Evolutionary conservation across 2,113 vertebrate species (phyloP).

Genomic region (Pygoscelis antarcticus): DNA sequence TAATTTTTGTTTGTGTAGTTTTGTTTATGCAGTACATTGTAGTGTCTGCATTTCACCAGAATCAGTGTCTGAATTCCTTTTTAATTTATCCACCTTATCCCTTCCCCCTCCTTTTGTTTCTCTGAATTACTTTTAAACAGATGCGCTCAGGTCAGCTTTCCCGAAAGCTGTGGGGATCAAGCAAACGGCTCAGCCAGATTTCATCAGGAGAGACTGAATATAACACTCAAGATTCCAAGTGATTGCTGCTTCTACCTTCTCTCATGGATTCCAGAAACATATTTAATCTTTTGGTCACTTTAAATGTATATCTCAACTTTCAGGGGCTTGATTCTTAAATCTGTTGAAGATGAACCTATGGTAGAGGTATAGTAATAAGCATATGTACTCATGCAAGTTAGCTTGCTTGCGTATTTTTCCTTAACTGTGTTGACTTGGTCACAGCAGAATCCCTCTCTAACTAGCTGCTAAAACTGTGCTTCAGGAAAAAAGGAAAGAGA

Average conservation of each 20-base stretch:
- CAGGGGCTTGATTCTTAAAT: slow-evolving; percentile 38
- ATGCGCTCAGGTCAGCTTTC: slow-evolving; percentile 94
- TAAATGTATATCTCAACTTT: slow-evolving; percentile 59
- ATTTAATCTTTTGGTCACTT: slow-evolving; percentile 66
- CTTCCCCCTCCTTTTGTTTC: slow-evolving; percentile 65
- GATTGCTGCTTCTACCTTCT: slow-evolving; percentile 73
- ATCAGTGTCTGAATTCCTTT: slow-evolving; percentile 62
- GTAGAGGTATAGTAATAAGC: slow-evolving; percentile 16
- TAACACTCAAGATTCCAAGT: slow-evolving; percentile 86
- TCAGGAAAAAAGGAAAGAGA: background rate
- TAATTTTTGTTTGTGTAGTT: slow-evolving; percentile 32
- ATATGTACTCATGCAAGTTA: slow-evolving; percentile 3
- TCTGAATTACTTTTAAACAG: slow-evolving; percentile 84
- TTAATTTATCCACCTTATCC: slow-evolving; percentile 68
- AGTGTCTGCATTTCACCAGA: slow-evolving; percentile 63
- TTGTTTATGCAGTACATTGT: slow-evolving; percentile 32
- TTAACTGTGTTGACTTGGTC: background rate
- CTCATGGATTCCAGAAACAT: slow-evolving; percentile 60
- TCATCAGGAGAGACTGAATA: slow-evolving; percentile 95
- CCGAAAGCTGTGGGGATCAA: slow-evolving; percentile 97
- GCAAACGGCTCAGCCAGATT: slow-evolving; percentile 92
- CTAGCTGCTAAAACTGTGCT: slow-evolving; percentile 30
- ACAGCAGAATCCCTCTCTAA: slow-evolving; percentile 4
- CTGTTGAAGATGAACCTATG: slow-evolving; percentile 11
- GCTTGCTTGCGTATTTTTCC: background rate